Base-by-base conservation (phyloP, 2,888 invertebrate genomes). In the Drosophila melanocephala region DNA sequence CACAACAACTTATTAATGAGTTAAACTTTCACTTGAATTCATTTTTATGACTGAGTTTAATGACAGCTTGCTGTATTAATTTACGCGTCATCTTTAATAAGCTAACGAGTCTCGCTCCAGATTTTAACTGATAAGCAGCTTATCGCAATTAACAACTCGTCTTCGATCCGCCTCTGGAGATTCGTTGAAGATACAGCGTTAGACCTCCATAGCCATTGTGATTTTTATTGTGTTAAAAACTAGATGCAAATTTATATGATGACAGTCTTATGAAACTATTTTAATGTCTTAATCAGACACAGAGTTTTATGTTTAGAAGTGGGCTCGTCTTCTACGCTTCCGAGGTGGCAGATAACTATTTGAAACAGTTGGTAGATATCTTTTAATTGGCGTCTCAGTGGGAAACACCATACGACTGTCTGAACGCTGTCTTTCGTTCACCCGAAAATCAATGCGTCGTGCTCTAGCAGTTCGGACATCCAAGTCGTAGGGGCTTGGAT, bases 101-200 rank as follows among this genome's bases (percentile, higher is more conserved):
- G 50, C 77, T 57, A 79, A 61, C 76, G 56, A 81, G 81, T 72
- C 75, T 78, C 73, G 73, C 72, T 79, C 82, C 70, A 80, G 78
- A 75, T 84, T 60, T 72, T 60, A 73, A 63, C 78, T 64, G 83
- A 86, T 89, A 89, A 86, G 79, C 87, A 32, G 76, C 84, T 88
- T 88, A 89, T 66, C 64, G 37, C 75, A 83, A 72, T 79, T 81
- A 71, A 80, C 73, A 72, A 72, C 82, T 61, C 65, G 33, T 59
- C 53, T 55, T 26, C 51, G 52, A 53, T 26, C 3, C 52, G 39
- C 37, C 37, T 53, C 61, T 26, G 56, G 44, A 65, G 60, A 44
- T 62, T 64, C 39, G 47, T 60, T 33, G 39, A 62, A 66, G 44
- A 52, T 68, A 64, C 39, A 58, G 19, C 61, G 32, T 55, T 30